Evolutionary conservation across 1,140 invertebrate genomes (phyloP), one percentile per base, ranked within the genome.

Genomic region (Sweltsa coloradensis): DNA sequence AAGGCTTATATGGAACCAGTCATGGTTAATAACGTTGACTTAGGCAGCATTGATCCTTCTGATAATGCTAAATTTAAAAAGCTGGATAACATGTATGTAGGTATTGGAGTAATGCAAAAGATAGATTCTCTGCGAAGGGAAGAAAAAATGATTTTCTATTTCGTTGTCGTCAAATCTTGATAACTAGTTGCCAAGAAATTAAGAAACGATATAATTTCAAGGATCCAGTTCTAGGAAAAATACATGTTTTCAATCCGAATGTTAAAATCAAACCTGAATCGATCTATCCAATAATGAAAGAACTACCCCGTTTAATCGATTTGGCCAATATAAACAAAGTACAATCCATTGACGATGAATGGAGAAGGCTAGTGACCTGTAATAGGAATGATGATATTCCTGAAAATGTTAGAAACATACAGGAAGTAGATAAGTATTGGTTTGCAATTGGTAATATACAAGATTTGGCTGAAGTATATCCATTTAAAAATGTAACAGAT

Each of bases 71-170:
- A 50, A 11, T 51, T 31, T 31, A 18, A 40, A 18, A 18, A 19
- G 7, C 29, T 18, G 27, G 27, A 34, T 25, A 37, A 51, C 19
- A 51, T 51, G 3, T 51, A 51, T 26, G 26, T 51, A 3, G 49
- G 49, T 24, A 47, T 43, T 40, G 47, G 45, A 48, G 44, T 23
- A 23, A 49, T 43, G 40, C 27, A 48, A 45, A 19, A 48, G 47
- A 47, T 48, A 49, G 27, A 13, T 26, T 5, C 31, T 45, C 47
- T 22, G 24, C 27, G 26, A 29, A 49, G 25, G 43, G 27, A n/a
- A 29, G 36, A 37, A 19, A 9, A 22, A 37, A 19, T n/a, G 36
- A 37, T 19, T n/a, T 37, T 37, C 36, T 9, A 22, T 19, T 22
- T 5, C 18, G 23, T 48, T 27, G 24, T 49, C n/a, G 40, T 27